Base-by-base conservation (phyloP, 2,888 invertebrate species). In the Parascotia fuliginaria region DNA sequence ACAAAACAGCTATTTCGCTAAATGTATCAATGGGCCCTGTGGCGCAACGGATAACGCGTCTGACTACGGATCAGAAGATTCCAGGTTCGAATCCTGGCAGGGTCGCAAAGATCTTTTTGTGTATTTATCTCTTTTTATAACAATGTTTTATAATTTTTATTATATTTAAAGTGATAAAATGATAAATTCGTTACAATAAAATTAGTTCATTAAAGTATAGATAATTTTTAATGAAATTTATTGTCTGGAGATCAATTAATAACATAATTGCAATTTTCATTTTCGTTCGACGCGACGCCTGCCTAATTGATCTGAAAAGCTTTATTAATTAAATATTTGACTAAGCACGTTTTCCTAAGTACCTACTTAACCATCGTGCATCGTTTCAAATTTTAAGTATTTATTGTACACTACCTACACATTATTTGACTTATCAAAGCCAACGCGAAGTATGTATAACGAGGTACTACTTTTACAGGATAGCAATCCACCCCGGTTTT, bases 21-120 rank as follows among this genome's bases (percentile, higher is more conserved):
- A 0, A 0, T 0, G 0, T 0, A 0, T 0, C 13, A 56, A 41
- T 65, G n/a, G 93, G 93, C 93, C 93, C 88, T 93, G 93, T 93
- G 93, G 93, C 93, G 93, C 93, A 93, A 93, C 82, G 93, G 92
- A 94, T 94, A 94, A 94, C 94, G 94, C 94, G 94, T 94, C 94
- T 94, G 94, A 94, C 94, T 94, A 94, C 94, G 94, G 94, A 94
- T 94, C 94, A 94, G 94, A 94, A 94, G 94, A 94, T 94, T 94
- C 93, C 94, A 94, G 93, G 93, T 93, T 93, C 93, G 93, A 93
- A 93, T 93, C 93, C 93, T 93, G 93, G 93, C 93, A 93, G 86
- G 93, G 92, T 93, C 93, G 93, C 61, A 0, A n/a, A 0, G 6
- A 0, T 1, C 50, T 63, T 64, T 70, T 72, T 52, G 53, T 34